Conservation (phyloP, 2,113 vertebrate genomes). For the Cervus canadensis region DNA sequence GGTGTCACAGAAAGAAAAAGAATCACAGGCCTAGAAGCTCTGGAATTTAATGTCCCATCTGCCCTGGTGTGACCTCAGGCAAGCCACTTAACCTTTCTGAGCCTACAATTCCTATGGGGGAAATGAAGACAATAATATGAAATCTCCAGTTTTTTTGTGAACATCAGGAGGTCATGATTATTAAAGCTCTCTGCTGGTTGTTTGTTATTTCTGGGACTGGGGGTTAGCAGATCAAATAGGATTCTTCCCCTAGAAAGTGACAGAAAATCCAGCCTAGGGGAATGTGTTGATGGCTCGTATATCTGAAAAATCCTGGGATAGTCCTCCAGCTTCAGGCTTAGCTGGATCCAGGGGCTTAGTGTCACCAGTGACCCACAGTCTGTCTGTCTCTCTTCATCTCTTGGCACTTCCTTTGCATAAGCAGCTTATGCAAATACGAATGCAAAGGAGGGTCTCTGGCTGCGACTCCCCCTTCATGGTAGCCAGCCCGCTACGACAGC, state of each 20-base stretch:
- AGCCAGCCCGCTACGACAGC: not conserved
- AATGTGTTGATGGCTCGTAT: not conserved
- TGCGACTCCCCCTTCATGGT: not conserved
- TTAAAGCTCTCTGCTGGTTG: not conserved
- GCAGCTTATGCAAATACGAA: not conserved
- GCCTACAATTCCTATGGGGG: not conserved
- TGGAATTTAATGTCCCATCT: not conserved
- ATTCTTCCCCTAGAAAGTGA: not conserved
- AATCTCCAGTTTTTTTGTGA: not conserved
- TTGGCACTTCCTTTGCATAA: not conserved
- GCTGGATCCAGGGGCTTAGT: not conserved
- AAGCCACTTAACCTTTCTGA: constrained; percentile 16
- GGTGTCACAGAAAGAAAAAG: not conserved
- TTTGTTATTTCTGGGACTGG: not conserved
- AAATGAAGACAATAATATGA: not conserved
- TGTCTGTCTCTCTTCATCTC: not conserved
- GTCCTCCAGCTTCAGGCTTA: not conserved
- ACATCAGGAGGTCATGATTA: not conserved
- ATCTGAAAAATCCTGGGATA: not conserved
- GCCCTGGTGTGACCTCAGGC: not conserved
- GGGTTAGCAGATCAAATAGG: not conserved
- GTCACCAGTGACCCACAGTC: not conserved
- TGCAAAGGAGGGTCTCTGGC: not conserved
- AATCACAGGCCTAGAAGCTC: not conserved
- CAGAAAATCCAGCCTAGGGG: not conserved